phyloP scores from a whole-genome alignment of 2,888 invertebrate species.

The Leuctra nigra region DNA sequence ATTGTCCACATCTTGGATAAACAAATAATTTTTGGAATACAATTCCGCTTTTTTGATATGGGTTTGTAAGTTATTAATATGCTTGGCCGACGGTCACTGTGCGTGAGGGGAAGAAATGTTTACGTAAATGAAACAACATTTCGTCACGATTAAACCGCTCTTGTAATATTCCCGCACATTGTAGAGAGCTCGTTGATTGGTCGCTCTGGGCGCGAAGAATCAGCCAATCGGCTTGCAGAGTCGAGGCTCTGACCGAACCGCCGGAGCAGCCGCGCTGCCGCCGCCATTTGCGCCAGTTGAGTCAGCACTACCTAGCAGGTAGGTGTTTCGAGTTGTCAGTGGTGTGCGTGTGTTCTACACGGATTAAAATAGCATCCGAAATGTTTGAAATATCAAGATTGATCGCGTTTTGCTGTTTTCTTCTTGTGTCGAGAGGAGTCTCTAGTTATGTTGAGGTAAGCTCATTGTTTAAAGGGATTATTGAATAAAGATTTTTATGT shows the following conservation, averaged over 20 bases:
- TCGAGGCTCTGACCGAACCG: neutral
- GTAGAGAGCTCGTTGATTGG: neutral
- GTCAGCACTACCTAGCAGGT: constrained; percentile 12
- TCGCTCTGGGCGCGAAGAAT: neutral
- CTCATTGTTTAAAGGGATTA: too few species aligned
- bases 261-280: neutral
- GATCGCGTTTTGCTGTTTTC: constrained; percentile 21
- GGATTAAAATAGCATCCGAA: constrained; percentile 13
- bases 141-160: too few species aligned
- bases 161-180: neutral
- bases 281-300: constrained; percentile 5
- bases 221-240: constrained; percentile 5
- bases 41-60: too few species aligned
- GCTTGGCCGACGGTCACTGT: too few species aligned
- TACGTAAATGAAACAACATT: too few species aligned
- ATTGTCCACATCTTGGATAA: too few species aligned
- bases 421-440: constrained; percentile 22
- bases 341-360: constrained; percentile 5
- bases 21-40: too few species aligned
- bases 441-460: constrained; percentile 25
- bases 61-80: too few species aligned
- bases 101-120: too few species aligned
- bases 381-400: constrained; percentile 23
- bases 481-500: too few species aligned
- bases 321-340: neutral